These are phyloP conservation scores for Ischnura elegans DNA, from an alignment of 2,888 invertebrate genomes.

Conservation along the genomic window DNA sequence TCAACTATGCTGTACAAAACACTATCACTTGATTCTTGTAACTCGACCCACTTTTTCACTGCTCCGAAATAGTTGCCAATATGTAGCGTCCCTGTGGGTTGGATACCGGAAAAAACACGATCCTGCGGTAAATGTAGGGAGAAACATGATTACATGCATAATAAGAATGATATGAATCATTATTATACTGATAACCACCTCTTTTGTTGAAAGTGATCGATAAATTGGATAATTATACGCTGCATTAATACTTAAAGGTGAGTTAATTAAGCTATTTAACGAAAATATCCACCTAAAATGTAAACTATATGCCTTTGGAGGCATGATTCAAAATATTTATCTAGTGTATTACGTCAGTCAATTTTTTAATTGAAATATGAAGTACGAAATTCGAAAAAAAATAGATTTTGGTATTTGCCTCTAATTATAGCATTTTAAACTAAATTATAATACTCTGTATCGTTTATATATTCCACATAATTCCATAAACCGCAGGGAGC, in stretches of 20 bases:
- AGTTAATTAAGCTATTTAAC: too few species aligned
- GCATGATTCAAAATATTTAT: slow-evolving; percentile 13
- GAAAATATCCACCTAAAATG: not conserved
- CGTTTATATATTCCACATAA: not conserved
- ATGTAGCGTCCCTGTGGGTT: slow-evolving; percentile 96
- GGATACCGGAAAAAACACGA: slow-evolving; percentile 93
- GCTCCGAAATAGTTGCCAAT: slow-evolving; percentile 98
- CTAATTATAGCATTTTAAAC: not conserved
- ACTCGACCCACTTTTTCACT: slow-evolving; percentile 89
- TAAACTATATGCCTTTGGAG: not conserved
- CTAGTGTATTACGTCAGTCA: not conserved
- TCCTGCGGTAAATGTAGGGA: not conserved
- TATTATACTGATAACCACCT: not conserved
- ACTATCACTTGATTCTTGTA: slow-evolving; percentile 87
- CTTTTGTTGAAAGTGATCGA: not conserved
- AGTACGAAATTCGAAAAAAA: not conserved
- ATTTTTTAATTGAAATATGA: not conserved
- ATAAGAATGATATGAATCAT: not conserved
- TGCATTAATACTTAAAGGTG: not conserved
- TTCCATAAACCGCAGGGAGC: too few species aligned
- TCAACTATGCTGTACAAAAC: slow-evolving; percentile 93
- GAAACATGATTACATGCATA: not conserved
- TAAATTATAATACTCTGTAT: not conserved
- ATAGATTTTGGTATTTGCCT: not conserved
- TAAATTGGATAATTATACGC: not conserved